These are phyloP conservation scores for Cololabis saira DNA, from an alignment of 2,113 vertebrate species.

Conservation along the genomic window DNA sequence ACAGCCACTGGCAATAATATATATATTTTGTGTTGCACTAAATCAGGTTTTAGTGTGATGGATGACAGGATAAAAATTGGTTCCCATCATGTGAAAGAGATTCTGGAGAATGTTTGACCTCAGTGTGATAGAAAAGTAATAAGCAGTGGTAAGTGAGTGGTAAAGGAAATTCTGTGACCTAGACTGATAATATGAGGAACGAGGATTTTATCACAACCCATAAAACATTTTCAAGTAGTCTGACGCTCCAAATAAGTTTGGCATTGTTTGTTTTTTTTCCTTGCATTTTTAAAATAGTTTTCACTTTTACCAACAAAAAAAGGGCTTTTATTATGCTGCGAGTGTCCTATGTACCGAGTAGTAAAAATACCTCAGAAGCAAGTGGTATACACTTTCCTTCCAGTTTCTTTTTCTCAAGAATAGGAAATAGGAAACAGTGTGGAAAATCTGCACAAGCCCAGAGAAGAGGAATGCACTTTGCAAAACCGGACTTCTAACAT, in stretches of 20 bases:
- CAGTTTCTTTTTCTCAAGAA: conserved; percentile 36
- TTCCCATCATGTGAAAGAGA: conserved; percentile 13
- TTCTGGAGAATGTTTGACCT: conserved; percentile 11
- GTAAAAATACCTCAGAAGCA: neutral
- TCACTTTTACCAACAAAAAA: neutral
- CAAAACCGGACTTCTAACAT: neutral
- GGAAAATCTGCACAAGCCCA: conserved; percentile 20
- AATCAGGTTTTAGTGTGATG: conserved; percentile 15
- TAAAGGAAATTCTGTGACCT: conserved; percentile 22
- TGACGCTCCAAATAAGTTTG: too few species aligned
- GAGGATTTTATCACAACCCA: neutral
- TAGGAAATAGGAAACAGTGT: conserved; percentile 25
- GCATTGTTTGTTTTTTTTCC: neutral
- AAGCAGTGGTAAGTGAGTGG: conserved; percentile 18
- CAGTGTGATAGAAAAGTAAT: conserved; percentile 23
- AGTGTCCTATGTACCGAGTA: neutral
- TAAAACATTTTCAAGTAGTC: conserved; percentile 4
- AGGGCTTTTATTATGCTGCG: neutral
- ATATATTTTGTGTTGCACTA: neutral
- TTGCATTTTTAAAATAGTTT: neutral
- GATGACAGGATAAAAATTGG: conserved; percentile 17
- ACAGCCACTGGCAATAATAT: too few species aligned
- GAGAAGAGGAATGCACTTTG: neutral
- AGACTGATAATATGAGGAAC: conserved; percentile 1
- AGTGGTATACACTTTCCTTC: neutral